Conservation (phyloP, 2,113 vertebrate species). For the Eclectus roratus region DNA sequence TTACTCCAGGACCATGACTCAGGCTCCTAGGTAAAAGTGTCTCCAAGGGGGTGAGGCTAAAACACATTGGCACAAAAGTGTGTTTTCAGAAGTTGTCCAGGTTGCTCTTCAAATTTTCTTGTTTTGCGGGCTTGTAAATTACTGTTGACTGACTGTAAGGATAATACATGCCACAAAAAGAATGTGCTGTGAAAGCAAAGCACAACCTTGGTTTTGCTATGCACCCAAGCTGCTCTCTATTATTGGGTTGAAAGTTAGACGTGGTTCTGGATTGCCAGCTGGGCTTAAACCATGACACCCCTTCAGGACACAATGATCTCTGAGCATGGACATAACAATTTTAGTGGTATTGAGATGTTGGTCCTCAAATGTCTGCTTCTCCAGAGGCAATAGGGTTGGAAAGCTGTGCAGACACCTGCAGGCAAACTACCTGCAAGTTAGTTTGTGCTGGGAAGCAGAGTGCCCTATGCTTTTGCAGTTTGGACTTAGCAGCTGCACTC, state of each 20-base stretch:
- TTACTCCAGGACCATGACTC: background rate
- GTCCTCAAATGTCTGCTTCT: background rate
- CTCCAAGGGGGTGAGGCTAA: background rate
- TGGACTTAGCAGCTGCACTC: background rate
- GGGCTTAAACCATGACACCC: no score
- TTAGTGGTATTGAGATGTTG: background rate
- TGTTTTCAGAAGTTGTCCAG: background rate
- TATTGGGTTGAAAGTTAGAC: background rate
- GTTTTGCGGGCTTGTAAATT: background rate
- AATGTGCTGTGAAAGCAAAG: background rate
- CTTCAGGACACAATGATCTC: background rate
- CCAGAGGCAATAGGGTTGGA: background rate
- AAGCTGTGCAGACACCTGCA: background rate
- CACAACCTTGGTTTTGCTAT: background rate
- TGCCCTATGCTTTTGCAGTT: background rate
- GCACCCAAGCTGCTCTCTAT: background rate
- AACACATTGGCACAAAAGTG: background rate
- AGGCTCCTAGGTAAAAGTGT: background rate
- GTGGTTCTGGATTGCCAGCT: no score
- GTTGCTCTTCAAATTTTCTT: background rate
- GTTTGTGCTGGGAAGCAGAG: background rate
- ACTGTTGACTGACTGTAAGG: background rate
- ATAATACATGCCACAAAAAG: background rate
- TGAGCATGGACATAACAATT: background rate
- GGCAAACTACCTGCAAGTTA: background rate